Evolutionary conservation across 1,140 invertebrate genomes (phyloP), one percentile per base, ranked within the genome.

Genomic region (Apis dorsata): DNA sequence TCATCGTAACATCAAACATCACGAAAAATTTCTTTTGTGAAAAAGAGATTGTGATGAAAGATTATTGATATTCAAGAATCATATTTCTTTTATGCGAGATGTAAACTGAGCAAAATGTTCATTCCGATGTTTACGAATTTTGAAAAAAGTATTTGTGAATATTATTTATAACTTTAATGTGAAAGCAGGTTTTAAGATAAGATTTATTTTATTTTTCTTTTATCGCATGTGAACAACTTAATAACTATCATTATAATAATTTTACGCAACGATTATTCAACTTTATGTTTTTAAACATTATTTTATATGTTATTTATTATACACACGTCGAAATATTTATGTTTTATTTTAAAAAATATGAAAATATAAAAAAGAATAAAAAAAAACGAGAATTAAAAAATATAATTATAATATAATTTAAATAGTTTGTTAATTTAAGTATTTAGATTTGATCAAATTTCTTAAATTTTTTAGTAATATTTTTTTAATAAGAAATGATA

Each of bases 1-100:
- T 55, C 62, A 13, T 8, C 8, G 44, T 5, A 51, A 53, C 57
- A 34, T 83, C 65, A 7, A 65, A 86, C 77, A 44, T 63, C 21
- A 69, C 65, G 83, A 81, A 81, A 24, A 87, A 85, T 88, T 88
- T 87, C 86, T 77, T 87, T 87, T 60, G 21, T 24, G n/a, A n/a
- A n/a, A n/a, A n/a, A n/a, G n/a, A n/a, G n/a, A n/a, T n/a, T n/a
- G n/a, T n/a, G n/a, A 75, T 55, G 51, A 66, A 85, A 78, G 15
- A 60, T 11, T 28, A 87, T 88, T 85, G 59, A 79, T 85, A 88
- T 88, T 87, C 86, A 85, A 51, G 78, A 55, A 68, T 79, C 73
- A 68, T 17, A 63, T 60, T 53, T 74, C 5, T 79, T 87, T 86
- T 81, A 86, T 63, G 76, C 63, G 44, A 66, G 78, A 86, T 87